Evolutionary conservation across 23 tunicate genomes (phyloP), one percentile per base, ranked within the genome.

Genomic region (Phallusia fumigata): DNA sequence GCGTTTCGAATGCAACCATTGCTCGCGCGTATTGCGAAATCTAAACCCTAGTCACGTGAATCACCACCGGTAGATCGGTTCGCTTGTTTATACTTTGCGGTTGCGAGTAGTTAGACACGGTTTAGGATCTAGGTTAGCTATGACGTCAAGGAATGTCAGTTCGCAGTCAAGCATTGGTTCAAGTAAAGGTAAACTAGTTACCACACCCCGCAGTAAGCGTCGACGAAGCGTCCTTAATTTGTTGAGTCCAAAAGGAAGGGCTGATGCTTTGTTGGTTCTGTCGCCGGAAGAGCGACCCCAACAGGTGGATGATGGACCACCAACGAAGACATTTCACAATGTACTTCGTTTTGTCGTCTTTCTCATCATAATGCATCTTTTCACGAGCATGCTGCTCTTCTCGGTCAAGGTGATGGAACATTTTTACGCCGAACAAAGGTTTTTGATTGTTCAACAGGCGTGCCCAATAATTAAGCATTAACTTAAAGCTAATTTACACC

Each of bases 351-450:
- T 76, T 51, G 80, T 83, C 40, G 74, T 76, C 44, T 75, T 51
- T 30, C 74, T 83, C 31, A 52, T 76, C 21, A 30, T 76, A 19
- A 0, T 83, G 80, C 80, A 83, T 35, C 47, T 83, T 16, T 83
- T 83, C 30, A 40, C 75, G 12, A 80, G 86, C 31, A 83, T 83
- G 86, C 49, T 83, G 50, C 80, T 75, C 33, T 83, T 32, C 45
- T 75, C 86, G 11, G 74, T 83, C 44, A 83, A 83, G 86, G 86
- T 83, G 75, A 45, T 40, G 5, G 5, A 3, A 40, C 5, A 40
- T 40, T 10, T 40, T 40, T 5, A n/a, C n/a, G n/a, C n/a, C n/a
- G 47, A 10, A 3, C 47, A 40, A 40, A 40, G 47, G 47, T 5
- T 40, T 3, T 10, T 40, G 10, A 40, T 10, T 40, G 47, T 10